A percentile compares a stretch with the other conserved stretches of the same genome.
Conservation (phyloP, 2,888 invertebrate genomes). For the Chironomus tentans region DNA sequence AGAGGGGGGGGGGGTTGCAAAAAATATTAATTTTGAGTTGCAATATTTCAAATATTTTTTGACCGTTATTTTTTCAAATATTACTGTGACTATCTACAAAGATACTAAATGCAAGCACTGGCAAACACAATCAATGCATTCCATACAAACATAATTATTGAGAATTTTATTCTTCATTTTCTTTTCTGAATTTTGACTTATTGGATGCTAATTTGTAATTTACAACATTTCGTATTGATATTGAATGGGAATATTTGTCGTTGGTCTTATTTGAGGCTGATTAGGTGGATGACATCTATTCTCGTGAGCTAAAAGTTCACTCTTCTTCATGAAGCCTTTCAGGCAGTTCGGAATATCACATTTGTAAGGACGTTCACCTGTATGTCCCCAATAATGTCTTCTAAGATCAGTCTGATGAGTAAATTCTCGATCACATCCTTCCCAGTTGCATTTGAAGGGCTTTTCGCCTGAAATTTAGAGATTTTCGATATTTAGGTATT, state of each 20-base stretch:
- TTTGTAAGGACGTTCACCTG: not conserved
- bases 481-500: too few relatives aligned
- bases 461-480: not conserved
- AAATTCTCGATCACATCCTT: not conserved
- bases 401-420: not conserved
- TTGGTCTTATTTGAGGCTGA: not conserved
- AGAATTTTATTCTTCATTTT: too few relatives aligned
- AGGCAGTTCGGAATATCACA: not conserved
- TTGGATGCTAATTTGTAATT: not conserved
- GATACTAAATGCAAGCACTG: too few relatives aligned
- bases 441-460: not conserved
- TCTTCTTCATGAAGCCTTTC: constrained; percentile 16
- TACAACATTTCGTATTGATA: constrained; percentile 9
- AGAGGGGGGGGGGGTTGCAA: too few relatives aligned
- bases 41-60: too few relatives aligned
- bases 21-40: too few relatives aligned
- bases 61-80: too few relatives aligned
- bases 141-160: too few relatives aligned
- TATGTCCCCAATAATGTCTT: not conserved
- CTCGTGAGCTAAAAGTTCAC: not conserved
- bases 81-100: too few relatives aligned
- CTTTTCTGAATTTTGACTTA: too few relatives aligned
- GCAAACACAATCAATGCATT: too few relatives aligned
- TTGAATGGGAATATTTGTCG: not conserved
- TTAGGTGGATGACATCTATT: not conserved